These are phyloP conservation scores for Odontophorus gujanensis DNA, from an alignment of 2,113 vertebrate species.

Conservation along the genomic window DNA sequence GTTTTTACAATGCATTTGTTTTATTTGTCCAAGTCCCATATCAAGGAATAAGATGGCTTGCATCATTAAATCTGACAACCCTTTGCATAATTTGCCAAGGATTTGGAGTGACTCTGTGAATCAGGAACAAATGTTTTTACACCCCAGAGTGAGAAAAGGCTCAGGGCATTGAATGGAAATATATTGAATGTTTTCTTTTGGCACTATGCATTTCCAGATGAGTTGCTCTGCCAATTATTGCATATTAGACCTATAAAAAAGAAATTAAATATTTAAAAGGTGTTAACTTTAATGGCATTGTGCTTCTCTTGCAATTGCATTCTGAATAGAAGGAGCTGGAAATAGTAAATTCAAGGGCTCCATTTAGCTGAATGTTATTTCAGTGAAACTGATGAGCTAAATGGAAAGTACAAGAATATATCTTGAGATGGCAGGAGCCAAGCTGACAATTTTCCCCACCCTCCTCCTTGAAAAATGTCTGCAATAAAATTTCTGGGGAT, in stretches of 20 bases:
- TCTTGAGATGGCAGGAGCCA: not conserved
- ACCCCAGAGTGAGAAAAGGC: conserved; percentile 43
- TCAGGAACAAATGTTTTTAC: conserved; percentile 58
- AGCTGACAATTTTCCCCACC: not conserved
- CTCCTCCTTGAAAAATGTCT: conserved; percentile 5
- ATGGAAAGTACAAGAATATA: conserved; percentile 6
- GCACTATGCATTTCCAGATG: not conserved
- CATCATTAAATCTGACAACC: conserved; percentile 21
- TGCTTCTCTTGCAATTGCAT: not conserved
- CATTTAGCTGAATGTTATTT: conserved; percentile 9
- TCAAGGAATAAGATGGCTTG: not conserved
- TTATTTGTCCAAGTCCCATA: conserved; percentile 26
- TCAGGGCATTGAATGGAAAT: conserved; percentile 9
- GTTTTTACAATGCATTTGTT: conserved; percentile 21
- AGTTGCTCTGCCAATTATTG: conserved; percentile 40
- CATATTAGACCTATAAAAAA: conserved; percentile 39
- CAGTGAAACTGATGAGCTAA: conserved; percentile 20
- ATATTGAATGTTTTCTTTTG: conserved; percentile 45
- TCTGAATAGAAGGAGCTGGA: not conserved
- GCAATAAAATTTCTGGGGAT: conserved; percentile 31
- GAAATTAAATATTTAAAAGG: conserved; percentile 42
- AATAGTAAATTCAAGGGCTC: not conserved
- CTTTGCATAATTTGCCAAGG: conserved; percentile 51
- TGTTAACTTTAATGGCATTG: conserved; percentile 13
- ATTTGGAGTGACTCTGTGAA: not conserved